Base-by-base conservation (phyloP, 2,113 vertebrate genomes). In the Corythornis madagascariensis region DNA sequence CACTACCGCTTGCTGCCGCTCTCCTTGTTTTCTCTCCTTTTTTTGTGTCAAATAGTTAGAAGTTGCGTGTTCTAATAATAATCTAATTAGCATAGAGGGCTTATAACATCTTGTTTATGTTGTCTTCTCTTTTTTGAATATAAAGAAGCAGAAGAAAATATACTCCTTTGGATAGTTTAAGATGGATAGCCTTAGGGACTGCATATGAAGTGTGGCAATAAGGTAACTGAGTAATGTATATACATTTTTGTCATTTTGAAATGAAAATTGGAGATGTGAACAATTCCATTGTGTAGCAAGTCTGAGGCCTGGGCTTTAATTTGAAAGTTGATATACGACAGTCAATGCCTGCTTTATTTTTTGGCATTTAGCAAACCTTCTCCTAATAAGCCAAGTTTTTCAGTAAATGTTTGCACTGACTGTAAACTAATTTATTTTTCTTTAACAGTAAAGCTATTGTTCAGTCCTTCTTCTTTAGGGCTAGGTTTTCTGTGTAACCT, bases 21-120 rank as follows among this genome's bases (percentile, higher is more conserved):
- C 73, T 91, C 83, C 79, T 81, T 55, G 45, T 89, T 93, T 90
- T 79, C 69, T 78, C 60, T 76, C 64, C 55, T 43, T 89, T 91
- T 95, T 85, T 86, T 89, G 83, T 74, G 73, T 80, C 48, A 86
- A 91, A 94, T 93, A 94, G 69, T 95, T 86, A 91, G 81, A 90
- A 88, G 76, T 93, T 83, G 65, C 4, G 19, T 5, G 2, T 95
- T 96, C 80, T 81, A 90, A 94, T 86, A 92, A 93, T 71, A 92
- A 92, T 57, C 64, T 92, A 92, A 94, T 96, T 95, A 95, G 82
- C 77, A 91, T 88, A 83, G 89, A 1, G 5, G 48, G 88, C 53
- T 93, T 90, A 93, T 95, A 92, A 83, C 84, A 91, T 95, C 88
- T 95, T 94, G 79, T 94, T 94, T 92, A 84, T 67, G 65, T 92